A percentile compares a stretch with the other conserved stretches of the same genome.
phyloP scores from a whole-genome alignment of 1,140 invertebrate genomes.

The Littorina saxatilis region DNA sequence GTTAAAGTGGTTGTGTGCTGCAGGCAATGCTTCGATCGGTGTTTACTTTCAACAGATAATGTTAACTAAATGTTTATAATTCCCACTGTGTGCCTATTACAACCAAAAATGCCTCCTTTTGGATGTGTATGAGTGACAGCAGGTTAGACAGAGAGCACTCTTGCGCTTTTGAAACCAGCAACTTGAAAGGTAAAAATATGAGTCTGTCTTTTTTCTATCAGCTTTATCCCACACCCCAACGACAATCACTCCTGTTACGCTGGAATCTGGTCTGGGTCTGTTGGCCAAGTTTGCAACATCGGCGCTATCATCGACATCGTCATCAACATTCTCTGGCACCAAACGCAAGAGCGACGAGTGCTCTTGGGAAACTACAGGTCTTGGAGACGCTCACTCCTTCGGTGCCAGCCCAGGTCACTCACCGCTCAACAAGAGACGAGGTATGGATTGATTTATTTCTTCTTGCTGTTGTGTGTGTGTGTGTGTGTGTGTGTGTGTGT shows the following conservation, averaged over 20 bases:
- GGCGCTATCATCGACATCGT: constrained; percentile 36
- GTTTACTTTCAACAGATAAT: too few relatives aligned
- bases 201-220: background rate
- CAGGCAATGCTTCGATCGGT: too few relatives aligned
- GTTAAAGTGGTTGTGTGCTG: too few relatives aligned
- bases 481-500: background rate
- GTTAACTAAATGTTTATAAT: too few relatives aligned
- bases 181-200: too few relatives aligned
- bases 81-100: too few relatives aligned
- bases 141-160: too few relatives aligned
- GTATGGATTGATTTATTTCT: background rate
- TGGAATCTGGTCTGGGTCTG: constrained; percentile 56
- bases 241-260: constrained; percentile 13
- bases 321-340: constrained; percentile 4
- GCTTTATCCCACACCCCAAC: constrained; percentile 15
- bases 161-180: too few relatives aligned
- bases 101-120: too few relatives aligned
- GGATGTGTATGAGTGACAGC: too few relatives aligned
- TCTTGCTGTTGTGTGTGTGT: background rate
- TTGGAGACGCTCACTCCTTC: background rate
- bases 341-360: constrained; percentile 9
- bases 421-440: constrained; percentile 24
- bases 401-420: constrained; percentile 19
- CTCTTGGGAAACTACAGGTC: constrained; percentile 6
- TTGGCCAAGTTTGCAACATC: constrained; percentile 61